These are phyloP conservation scores for Syngnathoides biaculeatus DNA, from an alignment of 2,113 vertebrate species.

Conservation along the genomic window DNA sequence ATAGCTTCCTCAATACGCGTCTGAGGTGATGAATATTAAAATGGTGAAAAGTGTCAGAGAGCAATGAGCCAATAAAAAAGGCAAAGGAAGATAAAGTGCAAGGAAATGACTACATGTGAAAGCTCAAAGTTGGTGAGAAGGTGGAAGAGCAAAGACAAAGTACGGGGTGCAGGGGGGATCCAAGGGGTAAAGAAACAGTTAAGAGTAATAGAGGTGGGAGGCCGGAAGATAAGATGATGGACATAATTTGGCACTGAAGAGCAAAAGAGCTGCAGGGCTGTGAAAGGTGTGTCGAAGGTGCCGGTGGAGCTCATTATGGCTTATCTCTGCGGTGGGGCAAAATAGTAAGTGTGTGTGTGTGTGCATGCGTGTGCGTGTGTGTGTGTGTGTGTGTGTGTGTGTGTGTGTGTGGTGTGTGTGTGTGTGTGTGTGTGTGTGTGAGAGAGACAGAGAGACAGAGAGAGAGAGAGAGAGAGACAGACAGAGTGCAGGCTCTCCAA, in stretches of 20 bases:
- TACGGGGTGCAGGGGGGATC: slow-evolving; percentile 24
- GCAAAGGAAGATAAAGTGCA: slow-evolving; percentile 14
- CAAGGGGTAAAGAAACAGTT: slow-evolving; percentile 42
- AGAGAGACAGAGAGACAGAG: neutral
- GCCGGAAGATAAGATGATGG: slow-evolving; percentile 62
- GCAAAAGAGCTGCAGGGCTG: slow-evolving; percentile 49
- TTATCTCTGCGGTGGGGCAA: slow-evolving; percentile 54
- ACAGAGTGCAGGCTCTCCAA: slow-evolving; percentile 25
- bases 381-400: neutral
- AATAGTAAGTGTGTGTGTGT: slow-evolving; percentile 23
- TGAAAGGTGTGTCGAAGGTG: slow-evolving; percentile 52
- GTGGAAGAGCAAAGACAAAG: slow-evolving; percentile 32
- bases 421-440: slow-evolving; percentile 14
- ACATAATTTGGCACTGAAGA: slow-evolving; percentile 58
- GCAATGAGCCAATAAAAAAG: slow-evolving; percentile 10
- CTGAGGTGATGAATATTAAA: slow-evolving; percentile 21
- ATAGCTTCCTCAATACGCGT: slow-evolving; percentile 11
- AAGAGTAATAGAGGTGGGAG: slow-evolving; percentile 67
- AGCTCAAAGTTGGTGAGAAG: slow-evolving; percentile 31
- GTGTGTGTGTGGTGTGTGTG: slow-evolving; percentile 17
- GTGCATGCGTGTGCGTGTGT: slow-evolving; percentile 12
- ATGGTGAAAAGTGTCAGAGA: slow-evolving; percentile 14
- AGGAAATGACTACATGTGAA: neutral
- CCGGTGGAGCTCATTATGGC: slow-evolving; percentile 65
- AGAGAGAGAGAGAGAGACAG: slow-evolving; percentile 23